Base-by-base conservation (phyloP, 2,888 invertebrate genomes). In the Drosophila borealis region DNA sequence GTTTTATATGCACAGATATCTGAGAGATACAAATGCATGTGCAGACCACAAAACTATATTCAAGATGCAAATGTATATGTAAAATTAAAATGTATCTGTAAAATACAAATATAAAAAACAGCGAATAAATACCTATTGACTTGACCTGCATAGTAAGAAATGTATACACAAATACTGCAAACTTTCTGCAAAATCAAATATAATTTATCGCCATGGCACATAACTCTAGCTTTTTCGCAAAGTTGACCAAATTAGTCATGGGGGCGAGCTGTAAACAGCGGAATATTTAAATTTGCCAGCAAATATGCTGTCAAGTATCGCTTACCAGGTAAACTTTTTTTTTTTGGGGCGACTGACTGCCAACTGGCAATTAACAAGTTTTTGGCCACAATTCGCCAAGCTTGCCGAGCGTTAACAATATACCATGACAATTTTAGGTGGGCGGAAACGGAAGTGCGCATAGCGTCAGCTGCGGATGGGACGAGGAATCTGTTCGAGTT, bases 361-460 rank as follows among this genome's bases (percentile, higher is more conserved):
- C 73, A 65, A 46, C 46, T 56, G 66, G 60, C 66, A 80, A 81
- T 78, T 81, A 78, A 69, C 70, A 78, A 78, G 48, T 61, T 78
- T 56, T 50, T 44, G 46, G 37, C 62, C 64, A 34, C 48, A 64
- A 54, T 57, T 42, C 57, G 36, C 39, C 39, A 57, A 56, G 56
- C 70, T 80, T 53, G 19, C 34, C 29, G 19, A 44, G 70, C 62
- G 76, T 61, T 54, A 71, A 76, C 77, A 80, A 60, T 45, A 37
- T 48, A 48, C 45, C 29, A 25, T 42, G 51, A 37, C 36, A 54
- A 75, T 75, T 80, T 61, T 17, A 41, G 37, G 17, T 21, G n/a
- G 39, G 50, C 59, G 75, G 70, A 78, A 68, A 42, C 80, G 80
- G 82, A 78, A 78, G 64, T 70, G 37, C 37, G 67, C 54, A 44